Percentiles rank a stretch among this genome's conserved stretches.
Evolutionary conservation across 2,888 invertebrate species (phyloP).

Genomic region (Agrypnus murinus): DNA sequence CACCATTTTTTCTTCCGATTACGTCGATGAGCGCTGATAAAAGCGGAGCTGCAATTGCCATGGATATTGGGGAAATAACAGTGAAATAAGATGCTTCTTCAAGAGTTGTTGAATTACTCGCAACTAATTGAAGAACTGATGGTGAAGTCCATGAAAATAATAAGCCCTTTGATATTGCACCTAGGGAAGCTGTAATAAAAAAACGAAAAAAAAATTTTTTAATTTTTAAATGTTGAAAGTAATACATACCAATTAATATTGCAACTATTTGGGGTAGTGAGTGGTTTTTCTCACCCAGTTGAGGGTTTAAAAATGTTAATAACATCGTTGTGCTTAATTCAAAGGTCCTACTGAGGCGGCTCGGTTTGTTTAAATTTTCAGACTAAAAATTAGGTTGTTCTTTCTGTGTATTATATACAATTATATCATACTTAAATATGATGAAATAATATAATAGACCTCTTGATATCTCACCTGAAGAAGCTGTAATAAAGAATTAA

Average conservation of each 20-base stretch:
- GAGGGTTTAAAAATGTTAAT: neutral
- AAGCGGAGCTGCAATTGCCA: slow-evolving; percentile 48
- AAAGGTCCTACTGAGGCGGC: too few relatives aligned
- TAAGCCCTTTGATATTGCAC: slow-evolving; percentile 1
- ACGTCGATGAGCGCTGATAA: neutral
- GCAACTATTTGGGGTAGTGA: slow-evolving; percentile 28
- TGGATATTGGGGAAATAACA: slow-evolving; percentile 54
- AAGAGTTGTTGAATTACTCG: slow-evolving; percentile 28
- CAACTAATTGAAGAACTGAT: slow-evolving; percentile 22
- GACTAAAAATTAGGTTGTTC: too few relatives aligned
- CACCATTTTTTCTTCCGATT: slow-evolving; percentile 48
- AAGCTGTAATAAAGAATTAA: too few relatives aligned
- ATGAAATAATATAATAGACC: slow-evolving; percentile 18
- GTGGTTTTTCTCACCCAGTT: slow-evolving; percentile 1
- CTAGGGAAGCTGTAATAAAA: neutral
- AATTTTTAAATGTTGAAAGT: too few relatives aligned
- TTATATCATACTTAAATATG: too few relatives aligned
- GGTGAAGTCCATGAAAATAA: slow-evolving; percentile 38
- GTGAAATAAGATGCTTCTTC: slow-evolving; percentile 57
- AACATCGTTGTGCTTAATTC: too few relatives aligned
- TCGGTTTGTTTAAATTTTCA: too few relatives aligned
- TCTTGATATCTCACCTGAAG: neutral
- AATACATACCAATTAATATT: slow-evolving; percentile 23
- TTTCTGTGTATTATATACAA: too few relatives aligned
- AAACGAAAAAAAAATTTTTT: too few relatives aligned